Conservation (phyloP, 1,140 invertebrate genomes). For the Sinonovacula constricta region DNA sequence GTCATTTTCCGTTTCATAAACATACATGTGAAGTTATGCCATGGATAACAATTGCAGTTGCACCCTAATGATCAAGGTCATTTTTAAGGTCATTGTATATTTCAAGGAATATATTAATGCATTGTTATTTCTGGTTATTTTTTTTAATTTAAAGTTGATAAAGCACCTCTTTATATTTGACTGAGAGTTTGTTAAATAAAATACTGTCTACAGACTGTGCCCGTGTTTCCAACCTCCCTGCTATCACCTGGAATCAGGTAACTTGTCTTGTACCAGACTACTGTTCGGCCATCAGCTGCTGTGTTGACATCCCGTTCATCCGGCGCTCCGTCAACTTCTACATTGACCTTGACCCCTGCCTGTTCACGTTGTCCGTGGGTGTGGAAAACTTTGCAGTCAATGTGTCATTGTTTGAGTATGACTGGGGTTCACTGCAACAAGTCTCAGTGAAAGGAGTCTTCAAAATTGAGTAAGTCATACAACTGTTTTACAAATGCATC, state of each 20-base stretch:
- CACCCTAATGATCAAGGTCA: no score
- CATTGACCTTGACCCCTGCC: constrained; percentile 15
- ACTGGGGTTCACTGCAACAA: constrained; percentile 22
- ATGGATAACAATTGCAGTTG: no score
- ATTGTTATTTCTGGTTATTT: neutral
- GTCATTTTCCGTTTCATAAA: neutral
- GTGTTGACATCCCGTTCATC: constrained; percentile 15
- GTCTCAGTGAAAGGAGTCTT: constrained; percentile 20
- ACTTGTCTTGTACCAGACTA: constrained; percentile 12
- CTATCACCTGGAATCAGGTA: neutral
- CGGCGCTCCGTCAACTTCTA: neutral
- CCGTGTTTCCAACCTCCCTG: neutral
- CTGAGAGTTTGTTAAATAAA: neutral
- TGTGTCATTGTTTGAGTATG: constrained; percentile 27
- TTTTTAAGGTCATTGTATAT: neutral
- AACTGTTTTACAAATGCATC: neutral
- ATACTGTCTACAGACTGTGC: constrained; percentile 11
- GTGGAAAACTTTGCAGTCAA: constrained; percentile 9
- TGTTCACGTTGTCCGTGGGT: constrained; percentile 7
- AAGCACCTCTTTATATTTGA: neutral
- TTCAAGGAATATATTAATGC: no score
- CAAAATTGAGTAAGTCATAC: constrained; percentile 15
- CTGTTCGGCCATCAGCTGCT: constrained; percentile 36
- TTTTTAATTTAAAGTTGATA: neutral
- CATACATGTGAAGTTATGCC: no score